Conservation (phyloP, 2,113 vertebrate species). For the Chitala chitala region DNA sequence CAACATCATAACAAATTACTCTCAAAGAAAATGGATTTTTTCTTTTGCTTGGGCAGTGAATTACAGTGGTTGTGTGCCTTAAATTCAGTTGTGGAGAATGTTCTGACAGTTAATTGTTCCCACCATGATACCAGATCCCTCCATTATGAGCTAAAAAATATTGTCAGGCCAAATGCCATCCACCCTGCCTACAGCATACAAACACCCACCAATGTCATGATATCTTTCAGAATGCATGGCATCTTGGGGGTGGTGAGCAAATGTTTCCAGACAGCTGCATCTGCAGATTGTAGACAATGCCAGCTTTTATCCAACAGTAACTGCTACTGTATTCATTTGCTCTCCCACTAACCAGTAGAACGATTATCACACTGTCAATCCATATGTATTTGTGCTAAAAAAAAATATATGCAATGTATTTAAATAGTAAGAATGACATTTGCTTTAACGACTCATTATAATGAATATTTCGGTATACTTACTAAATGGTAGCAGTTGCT, state of each 20-base stretch:
- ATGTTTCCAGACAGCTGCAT: not conserved
- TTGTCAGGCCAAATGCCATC: slow-evolving; percentile 43
- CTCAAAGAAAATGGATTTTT: not conserved
- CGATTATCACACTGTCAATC: not conserved
- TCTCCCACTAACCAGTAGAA: no score
- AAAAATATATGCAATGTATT: not conserved
- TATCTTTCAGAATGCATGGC: slow-evolving; percentile 49
- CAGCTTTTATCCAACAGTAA: not conserved
- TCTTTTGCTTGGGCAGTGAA: not conserved
- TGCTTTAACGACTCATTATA: slow-evolving; percentile 1
- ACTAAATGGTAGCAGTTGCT: no score
- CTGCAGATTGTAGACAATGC: not conserved
- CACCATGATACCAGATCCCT: slow-evolving; percentile 40
- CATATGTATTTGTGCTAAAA: not conserved
- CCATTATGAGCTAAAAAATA: slow-evolving; percentile 40
- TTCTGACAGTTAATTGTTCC: slow-evolving; percentile 46
- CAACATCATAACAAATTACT: no score
- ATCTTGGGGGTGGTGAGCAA: slow-evolving; percentile 63
- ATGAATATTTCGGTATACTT: no score
- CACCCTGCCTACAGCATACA: slow-evolving; percentile 49
- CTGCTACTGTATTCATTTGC: not conserved
- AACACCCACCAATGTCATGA: slow-evolving; percentile 40
- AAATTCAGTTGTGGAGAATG: slow-evolving; percentile 33
- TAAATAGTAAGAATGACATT: not conserved
- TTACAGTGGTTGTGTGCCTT: not conserved